These are phyloP conservation scores for Myodes glareolus DNA, from an alignment of 2,113 vertebrate genomes.

Conservation along the genomic window DNA sequence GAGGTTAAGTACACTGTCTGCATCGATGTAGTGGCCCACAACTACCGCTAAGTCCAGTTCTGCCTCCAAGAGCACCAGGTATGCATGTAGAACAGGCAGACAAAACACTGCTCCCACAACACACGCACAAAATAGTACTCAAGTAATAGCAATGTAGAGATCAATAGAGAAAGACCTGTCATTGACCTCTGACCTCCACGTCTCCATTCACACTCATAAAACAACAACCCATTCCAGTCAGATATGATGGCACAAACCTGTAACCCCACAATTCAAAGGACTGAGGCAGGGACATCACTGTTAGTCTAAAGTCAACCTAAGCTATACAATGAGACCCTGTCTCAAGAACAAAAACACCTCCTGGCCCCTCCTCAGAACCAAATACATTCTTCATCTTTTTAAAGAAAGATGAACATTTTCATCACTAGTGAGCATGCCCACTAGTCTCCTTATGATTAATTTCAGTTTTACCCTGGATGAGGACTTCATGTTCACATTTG, in stretches of 20 bases:
- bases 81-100: background rate
- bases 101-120: background rate
- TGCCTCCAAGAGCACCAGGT: background rate
- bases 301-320: background rate
- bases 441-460: background rate
- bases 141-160: background rate
- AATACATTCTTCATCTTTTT: background rate
- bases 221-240: background rate
- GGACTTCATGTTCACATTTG: background rate
- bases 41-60: background rate
- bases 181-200: too few species aligned
- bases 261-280: background rate
- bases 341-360: background rate
- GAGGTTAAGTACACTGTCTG: background rate
- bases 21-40: background rate
- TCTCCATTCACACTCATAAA: background rate
- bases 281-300: background rate
- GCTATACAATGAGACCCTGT: background rate
- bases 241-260: background rate
- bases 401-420: background rate
- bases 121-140: background rate
- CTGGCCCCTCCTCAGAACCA: background rate
- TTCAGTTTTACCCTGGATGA: background rate
- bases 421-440: background rate
- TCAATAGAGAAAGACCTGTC: background rate